Evolutionary conservation across 2,113 vertebrate genomes (phyloP).

Genomic region (Bostrychus sinensis): DNA sequence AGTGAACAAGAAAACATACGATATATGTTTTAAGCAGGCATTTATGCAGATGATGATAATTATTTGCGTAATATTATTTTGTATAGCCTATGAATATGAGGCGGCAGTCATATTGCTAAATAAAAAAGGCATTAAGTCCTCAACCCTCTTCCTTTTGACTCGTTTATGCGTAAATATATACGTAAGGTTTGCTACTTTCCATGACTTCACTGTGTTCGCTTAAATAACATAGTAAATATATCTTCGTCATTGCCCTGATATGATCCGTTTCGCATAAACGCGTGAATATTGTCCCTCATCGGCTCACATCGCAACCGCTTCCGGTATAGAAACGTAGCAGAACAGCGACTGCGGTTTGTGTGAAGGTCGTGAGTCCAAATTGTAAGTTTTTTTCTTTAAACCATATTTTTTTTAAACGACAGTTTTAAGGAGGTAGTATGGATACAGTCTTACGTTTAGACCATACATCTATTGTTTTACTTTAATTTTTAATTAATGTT

Average conservation of each 20-base stretch:
- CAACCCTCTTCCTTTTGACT: no score
- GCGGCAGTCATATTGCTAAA: no score
- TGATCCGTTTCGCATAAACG: neutral
- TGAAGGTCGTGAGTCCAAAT: slow-evolving; percentile 73
- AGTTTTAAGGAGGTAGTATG: neutral
- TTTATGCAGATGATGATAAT: no score
- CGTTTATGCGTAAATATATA: neutral
- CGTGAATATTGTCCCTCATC: slow-evolving; percentile 34
- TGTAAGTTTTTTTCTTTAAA: slow-evolving; percentile 46
- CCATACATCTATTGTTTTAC: neutral
- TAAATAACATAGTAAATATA: no score
- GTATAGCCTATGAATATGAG: no score
- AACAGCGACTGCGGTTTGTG: slow-evolving; percentile 23
- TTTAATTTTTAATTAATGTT: neutral
- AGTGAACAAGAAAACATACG: no score
- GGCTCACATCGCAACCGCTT: slow-evolving; percentile 18
- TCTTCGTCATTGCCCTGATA: neutral
- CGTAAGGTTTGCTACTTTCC: neutral
- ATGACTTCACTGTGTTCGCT: neutral
- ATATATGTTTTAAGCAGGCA: no score
- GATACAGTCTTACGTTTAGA: neutral
- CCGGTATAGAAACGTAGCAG: slow-evolving; percentile 3
- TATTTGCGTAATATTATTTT: neutral
- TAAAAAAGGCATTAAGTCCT: no score
- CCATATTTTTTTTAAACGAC: neutral